Conservation (phyloP, 1,140 invertebrate species). For the Dermatophagoides farinae region DNA sequence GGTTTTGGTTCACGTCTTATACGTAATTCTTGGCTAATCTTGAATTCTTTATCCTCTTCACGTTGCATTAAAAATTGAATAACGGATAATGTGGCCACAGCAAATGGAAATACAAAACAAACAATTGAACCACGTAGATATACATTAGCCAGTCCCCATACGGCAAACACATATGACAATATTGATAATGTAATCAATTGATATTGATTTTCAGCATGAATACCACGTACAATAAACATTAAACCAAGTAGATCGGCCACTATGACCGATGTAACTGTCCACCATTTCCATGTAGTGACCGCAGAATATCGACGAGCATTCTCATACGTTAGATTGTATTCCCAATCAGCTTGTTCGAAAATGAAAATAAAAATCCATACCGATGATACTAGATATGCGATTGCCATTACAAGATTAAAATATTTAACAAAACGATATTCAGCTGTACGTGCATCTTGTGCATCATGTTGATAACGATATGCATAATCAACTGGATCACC, state of each 20-base stretch:
- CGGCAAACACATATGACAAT: neutral
- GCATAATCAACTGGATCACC: neutral
- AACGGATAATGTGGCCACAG: neutral
- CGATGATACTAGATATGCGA: neutral
- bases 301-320: neutral
- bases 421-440: slow-evolving; percentile 6
- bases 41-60: neutral
- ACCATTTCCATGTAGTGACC: neutral
- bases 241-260: neutral
- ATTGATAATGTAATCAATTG: neutral
- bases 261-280: neutral
- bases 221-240: neutral
- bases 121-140: slow-evolving; percentile 5
- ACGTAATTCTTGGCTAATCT: neutral
- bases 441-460: neutral
- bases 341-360: slow-evolving; percentile 4
- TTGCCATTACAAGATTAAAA: neutral
- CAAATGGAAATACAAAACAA: slow-evolving; percentile 9
- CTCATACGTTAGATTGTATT: neutral
- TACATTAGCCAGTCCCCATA: neutral
- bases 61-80: slow-evolving; percentile 2
- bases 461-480: neutral
- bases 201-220: neutral
- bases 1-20: neutral
- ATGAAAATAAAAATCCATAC: slow-evolving; percentile 9